Conservation (phyloP, 2,797 vertebrate species). For the Lutra lutra region DNA sequence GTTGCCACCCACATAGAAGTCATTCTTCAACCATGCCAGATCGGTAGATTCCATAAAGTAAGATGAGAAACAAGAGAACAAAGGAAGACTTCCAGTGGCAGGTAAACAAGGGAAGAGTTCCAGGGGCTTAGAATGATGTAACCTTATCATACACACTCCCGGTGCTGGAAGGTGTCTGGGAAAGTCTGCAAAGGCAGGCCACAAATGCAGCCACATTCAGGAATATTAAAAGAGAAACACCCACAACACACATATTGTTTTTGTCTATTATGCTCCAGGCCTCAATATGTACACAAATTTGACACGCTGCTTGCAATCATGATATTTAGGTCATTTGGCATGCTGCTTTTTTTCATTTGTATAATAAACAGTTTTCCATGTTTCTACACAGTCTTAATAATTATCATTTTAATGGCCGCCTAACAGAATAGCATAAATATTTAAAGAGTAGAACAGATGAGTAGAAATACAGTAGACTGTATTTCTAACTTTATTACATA, state of each 20-base stretch:
- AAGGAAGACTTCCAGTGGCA: not conserved
- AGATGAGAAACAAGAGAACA: not conserved
- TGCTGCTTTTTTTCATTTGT: slow-evolving; percentile 24
- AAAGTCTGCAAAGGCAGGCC: not conserved
- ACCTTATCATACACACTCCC: not conserved
- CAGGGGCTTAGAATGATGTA: not conserved
- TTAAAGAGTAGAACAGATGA: slow-evolving; percentile 73
- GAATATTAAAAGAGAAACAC: not conserved
- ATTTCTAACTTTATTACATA: slow-evolving; percentile 68
- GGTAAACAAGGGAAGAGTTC: not conserved
- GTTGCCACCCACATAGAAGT: not conserved
- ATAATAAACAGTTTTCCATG: slow-evolving; percentile 52
- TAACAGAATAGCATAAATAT: slow-evolving; percentile 72
- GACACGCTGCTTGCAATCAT: not conserved
- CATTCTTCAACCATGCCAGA: not conserved
- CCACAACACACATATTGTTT: not conserved
- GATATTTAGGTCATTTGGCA: slow-evolving; percentile 39
- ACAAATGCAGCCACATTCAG: not conserved
- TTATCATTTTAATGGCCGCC: slow-evolving; percentile 56
- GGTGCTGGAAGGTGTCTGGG: not conserved
- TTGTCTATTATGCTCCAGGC: not conserved
- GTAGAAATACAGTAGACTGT: not conserved
- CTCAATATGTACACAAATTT: not conserved
- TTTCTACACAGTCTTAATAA: slow-evolving; percentile 53
- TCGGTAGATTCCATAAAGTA: not conserved